These are phyloP conservation scores for Eupeodes latifasciatus DNA, from an alignment of 2,888 invertebrate species.

Conservation along the genomic window DNA sequence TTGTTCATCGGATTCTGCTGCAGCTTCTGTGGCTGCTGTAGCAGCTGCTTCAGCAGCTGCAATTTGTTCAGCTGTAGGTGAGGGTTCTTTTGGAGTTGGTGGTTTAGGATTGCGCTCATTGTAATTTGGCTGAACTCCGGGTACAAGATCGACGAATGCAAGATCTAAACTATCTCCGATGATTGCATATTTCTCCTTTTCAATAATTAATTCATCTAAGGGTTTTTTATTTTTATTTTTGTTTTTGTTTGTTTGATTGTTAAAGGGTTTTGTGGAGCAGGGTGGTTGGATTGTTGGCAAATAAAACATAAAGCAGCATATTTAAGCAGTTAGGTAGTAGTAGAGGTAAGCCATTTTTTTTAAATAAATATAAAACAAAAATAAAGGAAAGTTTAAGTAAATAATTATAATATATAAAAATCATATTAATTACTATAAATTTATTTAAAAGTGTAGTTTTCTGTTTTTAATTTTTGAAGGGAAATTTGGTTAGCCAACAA, in stretches of 20 bases:
- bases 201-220: constrained; percentile 92
- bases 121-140: constrained; percentile 85
- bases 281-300: constrained; percentile 67
- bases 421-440: constrained; percentile 9
- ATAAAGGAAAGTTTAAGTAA: constrained; percentile 57
- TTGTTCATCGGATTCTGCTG: constrained; percentile 78
- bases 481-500: constrained; percentile 29
- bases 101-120: constrained; percentile 84
- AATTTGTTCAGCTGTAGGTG: constrained; percentile 82
- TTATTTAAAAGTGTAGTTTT: constrained; percentile 22
- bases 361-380: constrained; percentile 50
- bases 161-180: constrained; percentile 97
- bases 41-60: constrained; percentile 81
- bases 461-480: constrained; percentile 22
- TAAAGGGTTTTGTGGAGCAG: constrained; percentile 56
- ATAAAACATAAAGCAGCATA: constrained; percentile 68
- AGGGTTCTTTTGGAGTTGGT: constrained; percentile 82
- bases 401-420: constrained; percentile 13
- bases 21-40: constrained; percentile 73
- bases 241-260: constrained; percentile 15
- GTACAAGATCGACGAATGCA: constrained; percentile 93
- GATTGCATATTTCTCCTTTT: constrained; percentile 96
- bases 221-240: constrained; percentile 42
- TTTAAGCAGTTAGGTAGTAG: constrained; percentile 59
- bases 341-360: constrained; percentile 58